Evolutionary conservation across 2,888 invertebrate species (phyloP), one percentile per base, ranked within the genome.

Genomic region (Teleiodes luculella): DNA sequence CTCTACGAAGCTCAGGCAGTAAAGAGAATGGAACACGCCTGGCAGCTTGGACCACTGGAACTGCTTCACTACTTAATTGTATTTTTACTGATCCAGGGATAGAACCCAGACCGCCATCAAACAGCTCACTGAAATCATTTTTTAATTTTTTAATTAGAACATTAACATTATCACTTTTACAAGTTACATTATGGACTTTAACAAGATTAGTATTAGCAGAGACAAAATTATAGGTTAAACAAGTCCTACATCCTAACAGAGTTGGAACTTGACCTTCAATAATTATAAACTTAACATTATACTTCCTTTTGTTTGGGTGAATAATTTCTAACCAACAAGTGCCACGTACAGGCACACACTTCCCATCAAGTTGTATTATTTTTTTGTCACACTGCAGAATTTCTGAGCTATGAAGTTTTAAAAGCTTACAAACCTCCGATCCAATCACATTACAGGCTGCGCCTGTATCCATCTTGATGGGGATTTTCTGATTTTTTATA

Each of bases 201-300:
- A 53, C 53, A 8, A 53, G 31, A 18, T 53, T 48, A 30, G 47
- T 53, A 48, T 53, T 53, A 7, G 39, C 53, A 20, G 53, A 47
- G 6, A 47, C n/a, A 53, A 53, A 53, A 37, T 41, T 48, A 36
- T 28, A 48, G 7, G 20, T 28, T 18, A 53, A 30, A 41, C 53
- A 53, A 10, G 53, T 53, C 36, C 16, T 53, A 39, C 47, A 53
- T 10, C 53, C 47, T 39, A 53, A 31, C 16, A 53, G 16, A n/a
- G 53, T 54, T 20, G 49, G 54, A 11, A 54, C 33, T 33, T 37
- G 11, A 3, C 41, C 48, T 30, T 54, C 49, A 54, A 54, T 43
- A 13, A 54, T 30, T 10, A 54, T 54, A 24, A 54, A 49, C 10
- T 54, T 48, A 6, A 54, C 54, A n/a, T 33, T 54, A 20, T 41